A percentile compares a stretch with the other conserved stretches of the same genome.
Conservation (phyloP, 2,888 invertebrate species). For the Griposia aprilina region DNA sequence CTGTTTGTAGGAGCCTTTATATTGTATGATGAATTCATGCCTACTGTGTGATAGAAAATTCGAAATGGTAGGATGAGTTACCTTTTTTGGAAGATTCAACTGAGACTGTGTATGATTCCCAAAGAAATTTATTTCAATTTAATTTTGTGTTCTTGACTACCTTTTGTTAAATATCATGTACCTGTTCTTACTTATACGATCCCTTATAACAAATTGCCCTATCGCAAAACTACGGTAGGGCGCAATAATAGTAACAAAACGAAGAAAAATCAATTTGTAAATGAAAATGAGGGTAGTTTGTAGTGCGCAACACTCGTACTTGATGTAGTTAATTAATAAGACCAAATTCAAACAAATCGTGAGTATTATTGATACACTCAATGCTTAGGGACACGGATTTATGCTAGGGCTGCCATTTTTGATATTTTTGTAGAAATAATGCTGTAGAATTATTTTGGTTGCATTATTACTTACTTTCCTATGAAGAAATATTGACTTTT, state of each 20-base stretch:
- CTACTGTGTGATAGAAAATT: too few relatives aligned
- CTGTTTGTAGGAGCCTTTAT: neutral
- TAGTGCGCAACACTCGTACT: conserved; percentile 71
- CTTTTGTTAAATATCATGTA: neutral
- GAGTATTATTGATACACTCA: conserved; percentile 88
- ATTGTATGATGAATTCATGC: conserved; percentile 2
- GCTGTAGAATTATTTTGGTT: neutral
- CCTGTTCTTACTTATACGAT: neutral
- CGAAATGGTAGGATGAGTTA: neutral
- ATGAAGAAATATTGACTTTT: neutral
- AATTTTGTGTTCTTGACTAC: too few relatives aligned
- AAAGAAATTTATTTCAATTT: neutral
- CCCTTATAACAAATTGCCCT: neutral
- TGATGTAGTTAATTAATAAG: conserved; percentile 90
- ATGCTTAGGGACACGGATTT: conserved; percentile 74
- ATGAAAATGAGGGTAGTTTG: conserved; percentile 60
- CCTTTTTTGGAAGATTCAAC: neutral
- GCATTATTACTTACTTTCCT: neutral
- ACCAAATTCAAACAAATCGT: conserved; percentile 88
- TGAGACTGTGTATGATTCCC: too few relatives aligned
- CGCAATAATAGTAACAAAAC: conserved; percentile 26
- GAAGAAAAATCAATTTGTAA: conserved; percentile 55
- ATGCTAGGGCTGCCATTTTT: conserved; percentile 78
- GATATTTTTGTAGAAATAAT: neutral
- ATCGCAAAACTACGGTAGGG: neutral